Percentiles rank a stretch among this genome's conserved stretches.
These are phyloP conservation scores for Cosmia pyralina DNA, from an alignment of 2,888 invertebrate species.

Conservation along the genomic window DNA sequence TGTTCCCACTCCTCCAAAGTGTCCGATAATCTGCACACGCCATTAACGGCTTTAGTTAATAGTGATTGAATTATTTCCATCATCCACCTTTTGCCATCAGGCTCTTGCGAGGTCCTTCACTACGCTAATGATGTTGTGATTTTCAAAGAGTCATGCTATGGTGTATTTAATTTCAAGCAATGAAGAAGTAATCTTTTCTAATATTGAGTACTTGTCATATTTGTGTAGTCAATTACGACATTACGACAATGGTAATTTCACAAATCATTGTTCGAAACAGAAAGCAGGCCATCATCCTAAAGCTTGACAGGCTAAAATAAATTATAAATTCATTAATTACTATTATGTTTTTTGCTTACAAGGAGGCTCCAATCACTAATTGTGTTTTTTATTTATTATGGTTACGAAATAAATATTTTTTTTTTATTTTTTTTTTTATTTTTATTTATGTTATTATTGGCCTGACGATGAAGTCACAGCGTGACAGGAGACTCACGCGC, in stretches of 20 bases:
- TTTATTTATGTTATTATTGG: conserved; percentile 48
- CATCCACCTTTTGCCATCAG: background rate
- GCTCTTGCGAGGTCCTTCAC: conserved; percentile 2
- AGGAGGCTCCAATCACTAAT: too few species aligned
- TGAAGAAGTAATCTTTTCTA: conserved; percentile 3
- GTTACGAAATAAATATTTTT: too few species aligned
- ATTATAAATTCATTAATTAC: conserved; percentile 20
- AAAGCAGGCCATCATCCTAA: conserved; percentile 15
- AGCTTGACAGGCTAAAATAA: conserved; percentile 17
- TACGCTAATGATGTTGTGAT: conserved; percentile 9
- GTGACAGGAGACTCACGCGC: conserved; percentile 32
- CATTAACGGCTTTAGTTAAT: conserved; percentile 66
- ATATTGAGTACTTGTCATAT: background rate
- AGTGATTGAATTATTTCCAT: conserved; percentile 19
- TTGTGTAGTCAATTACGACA: background rate
- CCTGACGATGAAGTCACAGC: conserved; percentile 43
- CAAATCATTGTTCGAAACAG: conserved; percentile 11
- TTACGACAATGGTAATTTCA: background rate
- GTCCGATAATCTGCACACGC: conserved; percentile 87
- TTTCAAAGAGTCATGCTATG: conserved; percentile 26
- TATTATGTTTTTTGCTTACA: too few species aligned
- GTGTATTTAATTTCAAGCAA: conserved; percentile 18
- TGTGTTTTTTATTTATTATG: too few species aligned
- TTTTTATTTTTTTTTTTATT: too few species aligned
- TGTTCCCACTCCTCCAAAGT: conserved; percentile 87